These are phyloP conservation scores for Corythaixoides concolor DNA, from an alignment of 2,113 vertebrate genomes.

Conservation along the genomic window DNA sequence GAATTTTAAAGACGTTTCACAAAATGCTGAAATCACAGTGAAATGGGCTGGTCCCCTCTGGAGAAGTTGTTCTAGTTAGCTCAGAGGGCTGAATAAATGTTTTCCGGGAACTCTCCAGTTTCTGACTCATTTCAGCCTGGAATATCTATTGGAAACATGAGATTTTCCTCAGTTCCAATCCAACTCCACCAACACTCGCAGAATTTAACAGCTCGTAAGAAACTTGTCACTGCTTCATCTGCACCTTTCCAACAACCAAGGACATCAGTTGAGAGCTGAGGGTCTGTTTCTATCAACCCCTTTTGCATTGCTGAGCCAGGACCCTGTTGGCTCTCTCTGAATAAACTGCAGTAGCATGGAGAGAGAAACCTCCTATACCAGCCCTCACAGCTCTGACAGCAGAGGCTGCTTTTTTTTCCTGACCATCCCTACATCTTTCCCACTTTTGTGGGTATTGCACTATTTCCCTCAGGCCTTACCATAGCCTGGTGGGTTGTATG, in stretches of 20 bases:
- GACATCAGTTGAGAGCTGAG: not conserved
- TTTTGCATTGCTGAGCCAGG: fast-evolving
- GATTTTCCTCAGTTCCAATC: not conserved
- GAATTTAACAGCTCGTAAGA: not conserved
- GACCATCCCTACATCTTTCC: not conserved
- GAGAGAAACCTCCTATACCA: not conserved
- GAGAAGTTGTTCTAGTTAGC: not conserved
- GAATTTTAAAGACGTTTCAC: not conserved
- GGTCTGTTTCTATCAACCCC: not conserved
- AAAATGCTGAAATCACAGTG: not conserved
- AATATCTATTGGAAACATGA: not conserved
- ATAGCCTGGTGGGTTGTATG: not conserved
- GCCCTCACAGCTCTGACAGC: not conserved
- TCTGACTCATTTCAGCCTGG: conserved; percentile 56
- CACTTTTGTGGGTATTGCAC: not conserved
- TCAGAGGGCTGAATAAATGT: not conserved
- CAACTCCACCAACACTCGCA: not conserved
- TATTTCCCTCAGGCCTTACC: not conserved
- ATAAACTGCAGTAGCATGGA: not conserved
- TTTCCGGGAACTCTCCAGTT: not conserved
- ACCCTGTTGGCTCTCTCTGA: not conserved
- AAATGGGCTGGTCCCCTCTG: not conserved
- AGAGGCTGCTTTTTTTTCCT: not conserved
- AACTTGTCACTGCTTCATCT: not conserved
- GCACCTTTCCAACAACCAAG: not conserved